These are phyloP conservation scores for Pararge aegeria DNA, from an alignment of 1,140 invertebrate genomes.

Conservation along the genomic window DNA sequence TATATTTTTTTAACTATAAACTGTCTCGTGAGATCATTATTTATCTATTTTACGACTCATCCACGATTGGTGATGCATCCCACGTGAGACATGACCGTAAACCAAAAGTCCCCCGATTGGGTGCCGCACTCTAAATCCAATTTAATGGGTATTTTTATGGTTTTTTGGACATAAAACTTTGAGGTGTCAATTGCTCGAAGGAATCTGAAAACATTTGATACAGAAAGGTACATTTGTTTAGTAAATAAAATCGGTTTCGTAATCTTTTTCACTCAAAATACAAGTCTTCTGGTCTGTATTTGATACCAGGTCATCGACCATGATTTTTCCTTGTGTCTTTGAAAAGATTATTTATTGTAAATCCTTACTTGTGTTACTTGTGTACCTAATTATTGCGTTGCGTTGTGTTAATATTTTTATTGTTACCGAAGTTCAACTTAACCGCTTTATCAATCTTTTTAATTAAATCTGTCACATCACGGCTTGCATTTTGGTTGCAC, in stretches of 20 bases:
- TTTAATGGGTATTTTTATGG: conserved; percentile 39
- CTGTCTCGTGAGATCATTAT: conserved; percentile 39
- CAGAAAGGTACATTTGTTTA: neutral
- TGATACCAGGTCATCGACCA: too few relatives aligned
- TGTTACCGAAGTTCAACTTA: too few relatives aligned
- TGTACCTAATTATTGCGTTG: too few relatives aligned
- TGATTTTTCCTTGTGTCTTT: too few relatives aligned
- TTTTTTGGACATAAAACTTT: conserved; percentile 44
- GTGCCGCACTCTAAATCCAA: conserved; percentile 33
- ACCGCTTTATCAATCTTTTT: too few relatives aligned
- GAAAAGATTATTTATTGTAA: too few relatives aligned
- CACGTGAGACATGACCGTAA: conserved; percentile 34
- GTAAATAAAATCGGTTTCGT: neutral
- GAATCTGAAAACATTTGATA: conserved; percentile 14
- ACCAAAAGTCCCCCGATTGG: conserved; percentile 37
- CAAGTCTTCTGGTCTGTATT: too few relatives aligned
- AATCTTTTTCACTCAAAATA: too few relatives aligned
- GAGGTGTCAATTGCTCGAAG: conserved; percentile 50
- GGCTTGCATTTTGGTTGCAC: too few relatives aligned
- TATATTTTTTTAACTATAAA: conserved; percentile 31
- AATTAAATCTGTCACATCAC: too few relatives aligned
- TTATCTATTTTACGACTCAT: conserved; percentile 58
- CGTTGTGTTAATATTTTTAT: too few relatives aligned
- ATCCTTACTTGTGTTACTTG: too few relatives aligned
- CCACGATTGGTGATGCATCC: conserved; percentile 48